Conservation (phyloP, 2,797 vertebrate genomes). For the Melanotaenia boesemani region DNA sequence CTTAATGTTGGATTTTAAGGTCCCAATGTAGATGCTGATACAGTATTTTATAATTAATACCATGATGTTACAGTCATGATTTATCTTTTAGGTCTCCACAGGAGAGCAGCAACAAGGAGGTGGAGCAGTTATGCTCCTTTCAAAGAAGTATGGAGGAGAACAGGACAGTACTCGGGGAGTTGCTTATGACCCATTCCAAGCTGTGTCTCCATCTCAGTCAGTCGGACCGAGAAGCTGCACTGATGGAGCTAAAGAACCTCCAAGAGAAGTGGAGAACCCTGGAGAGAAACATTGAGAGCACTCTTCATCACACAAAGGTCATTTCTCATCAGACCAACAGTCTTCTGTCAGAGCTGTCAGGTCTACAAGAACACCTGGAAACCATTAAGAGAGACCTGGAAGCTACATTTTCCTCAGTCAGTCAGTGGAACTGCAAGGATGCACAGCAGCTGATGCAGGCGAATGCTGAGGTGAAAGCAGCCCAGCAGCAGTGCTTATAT, state of each 20-base stretch:
- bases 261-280: slow-evolving; percentile 84
- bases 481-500: slow-evolving; percentile 75
- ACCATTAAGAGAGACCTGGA: slow-evolving; percentile 59
- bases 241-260: slow-evolving; percentile 80
- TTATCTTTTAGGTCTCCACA: slow-evolving; percentile 80
- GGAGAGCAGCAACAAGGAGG: slow-evolving; percentile 80
- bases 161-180: slow-evolving; percentile 78
- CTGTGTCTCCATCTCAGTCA: slow-evolving; percentile 78
- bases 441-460: slow-evolving; percentile 73
- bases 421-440: slow-evolving; percentile 64
- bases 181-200: slow-evolving; percentile 77
- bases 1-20: background rate
- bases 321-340: slow-evolving; percentile 66
- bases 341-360: slow-evolving; percentile 61
- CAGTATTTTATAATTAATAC: background rate
- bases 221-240: slow-evolving; percentile 79
- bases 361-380: slow-evolving; percentile 78
- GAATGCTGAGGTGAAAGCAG: slow-evolving; percentile 83
- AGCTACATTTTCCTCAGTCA: slow-evolving; percentile 24
- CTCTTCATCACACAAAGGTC: slow-evolving; percentile 72
- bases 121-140: slow-evolving; percentile 81
- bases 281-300: slow-evolving; percentile 80
- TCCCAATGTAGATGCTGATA: background rate
- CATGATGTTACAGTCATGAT: background rate
- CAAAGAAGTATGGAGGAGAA: slow-evolving; percentile 82